Base-by-base conservation (phyloP, 2,888 invertebrate species). In the Andrena camellia region DNA sequence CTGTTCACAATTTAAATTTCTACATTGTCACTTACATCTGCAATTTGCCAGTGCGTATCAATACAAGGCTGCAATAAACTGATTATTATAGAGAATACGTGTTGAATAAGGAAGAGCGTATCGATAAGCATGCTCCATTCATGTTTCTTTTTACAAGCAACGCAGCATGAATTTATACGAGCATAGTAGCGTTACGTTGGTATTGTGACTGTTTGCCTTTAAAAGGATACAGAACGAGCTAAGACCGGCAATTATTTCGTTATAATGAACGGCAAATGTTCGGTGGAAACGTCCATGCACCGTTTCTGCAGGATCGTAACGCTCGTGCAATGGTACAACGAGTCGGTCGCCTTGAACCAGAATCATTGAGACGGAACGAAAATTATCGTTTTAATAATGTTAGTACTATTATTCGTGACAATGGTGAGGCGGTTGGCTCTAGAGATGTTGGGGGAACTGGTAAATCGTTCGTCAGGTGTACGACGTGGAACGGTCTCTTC, bases 331-430 rank as follows among this genome's bases (percentile, higher is more conserved):
- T 71, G 70, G 57, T 57, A 57, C 26, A 26, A 42, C 85, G 81
- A 85, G 86, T 89, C 79, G 87, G 89, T 89, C 86, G 84, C 93
- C 93, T 94, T 94, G 93, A 93, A 92, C 93, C 92, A 91, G 91
- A 94, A 93, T 92, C 93, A 86, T 89, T 92, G 90, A 92, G 84
- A 91, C 89, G 92, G 91, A 93, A 93, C 92, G 89, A 86, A 86
- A 90, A 90, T 86, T 89, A 89, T 91, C 85, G 84, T 86, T 88
- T 89, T 89, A 87, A 88, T 91, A 87, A 88, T 81, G 86, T 86
- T 89, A 84, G 88, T 88, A 87, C 67, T 60, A 50, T 57, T 54
- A 50, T 72, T 73, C 57, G 69, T 26, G 42, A 68, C 29, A 26
- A 50, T 26, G 20, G 13, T 3, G 10, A 67, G 10, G 52, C 33